phyloP scores from a whole-genome alignment of 2,888 invertebrate genomes.

The Philaethria dido region DNA sequence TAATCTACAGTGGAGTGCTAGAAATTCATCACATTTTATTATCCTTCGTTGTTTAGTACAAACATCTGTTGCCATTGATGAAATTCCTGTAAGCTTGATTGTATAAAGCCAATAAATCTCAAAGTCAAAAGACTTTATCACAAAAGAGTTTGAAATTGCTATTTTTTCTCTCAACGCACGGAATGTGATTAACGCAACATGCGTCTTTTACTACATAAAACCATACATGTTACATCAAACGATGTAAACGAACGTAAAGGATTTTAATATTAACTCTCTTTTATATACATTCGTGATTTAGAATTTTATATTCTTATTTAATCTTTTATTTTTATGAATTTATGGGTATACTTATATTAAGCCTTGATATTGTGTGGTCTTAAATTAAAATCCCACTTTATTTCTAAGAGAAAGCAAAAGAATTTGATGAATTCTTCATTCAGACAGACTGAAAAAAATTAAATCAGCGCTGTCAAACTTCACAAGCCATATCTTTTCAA shows the following conservation, averaged over 20 bases:
- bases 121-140: constrained; percentile 25
- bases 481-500: constrained; percentile 19
- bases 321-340: neutral
- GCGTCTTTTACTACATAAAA: constrained; percentile 9
- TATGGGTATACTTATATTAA: neutral
- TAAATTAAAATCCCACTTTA: too few relatives aligned
- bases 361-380: too few relatives aligned
- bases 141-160: constrained; percentile 12
- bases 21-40: constrained; percentile 2
- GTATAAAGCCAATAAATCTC: constrained; percentile 20
- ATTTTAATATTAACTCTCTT: neutral
- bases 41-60: constrained; percentile 7
- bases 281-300: neutral
- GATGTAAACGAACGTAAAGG: neutral
- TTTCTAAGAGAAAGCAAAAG: too few relatives aligned
- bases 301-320: neutral
- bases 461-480: constrained; percentile 14
- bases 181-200: constrained; percentile 19
- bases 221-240: neutral
- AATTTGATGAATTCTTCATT: neutral
- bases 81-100: constrained; percentile 28
- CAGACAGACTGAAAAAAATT: neutral
- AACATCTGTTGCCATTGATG: constrained; percentile 22
- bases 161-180: constrained; percentile 10
- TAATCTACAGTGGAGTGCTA: neutral